phyloP scores from a whole-genome alignment of 2,888 invertebrate species.

The Dascillus cervinus region DNA sequence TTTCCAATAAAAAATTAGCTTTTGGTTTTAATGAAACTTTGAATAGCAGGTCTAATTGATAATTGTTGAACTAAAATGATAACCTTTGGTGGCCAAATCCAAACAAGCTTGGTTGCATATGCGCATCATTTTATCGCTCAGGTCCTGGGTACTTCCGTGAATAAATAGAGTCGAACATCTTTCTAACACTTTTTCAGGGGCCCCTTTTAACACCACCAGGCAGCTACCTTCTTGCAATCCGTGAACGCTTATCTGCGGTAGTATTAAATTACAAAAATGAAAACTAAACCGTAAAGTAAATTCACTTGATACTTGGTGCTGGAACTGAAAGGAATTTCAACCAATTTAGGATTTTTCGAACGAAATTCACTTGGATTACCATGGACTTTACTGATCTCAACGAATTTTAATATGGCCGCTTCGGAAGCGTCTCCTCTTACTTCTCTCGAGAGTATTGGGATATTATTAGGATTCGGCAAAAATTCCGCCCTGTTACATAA shows the following conservation, averaged over 20 bases:
- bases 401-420: conserved; percentile 59
- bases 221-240: conserved; percentile 46
- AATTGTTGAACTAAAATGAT: neutral
- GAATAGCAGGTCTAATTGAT: too few relatives aligned
- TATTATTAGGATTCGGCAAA: conserved; percentile 26
- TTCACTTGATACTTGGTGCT: conserved; percentile 58
- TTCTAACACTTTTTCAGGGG: conserved; percentile 64
- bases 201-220: conserved; percentile 67
- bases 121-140: conserved; percentile 49
- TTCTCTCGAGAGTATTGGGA: conserved; percentile 47
- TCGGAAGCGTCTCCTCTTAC: conserved; percentile 65
- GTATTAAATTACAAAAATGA: conserved; percentile 3
- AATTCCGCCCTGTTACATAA: conserved; percentile 71
- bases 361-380: conserved; percentile 34
- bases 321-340: conserved; percentile 62
- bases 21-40: too few relatives aligned
- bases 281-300: neutral
- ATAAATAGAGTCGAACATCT: conserved; percentile 55
- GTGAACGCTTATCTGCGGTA: conserved; percentile 52
- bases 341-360: conserved; percentile 47
- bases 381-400: conserved; percentile 47
- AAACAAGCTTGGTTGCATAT: conserved; percentile 63
- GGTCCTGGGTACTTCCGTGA: conserved; percentile 46
- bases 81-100: conserved; percentile 57
- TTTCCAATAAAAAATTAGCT: too few relatives aligned